Evolutionary conservation across 2,888 invertebrate genomes (phyloP), one percentile per base, ranked within the genome.

Genomic region (Philaethria dido): DNA sequence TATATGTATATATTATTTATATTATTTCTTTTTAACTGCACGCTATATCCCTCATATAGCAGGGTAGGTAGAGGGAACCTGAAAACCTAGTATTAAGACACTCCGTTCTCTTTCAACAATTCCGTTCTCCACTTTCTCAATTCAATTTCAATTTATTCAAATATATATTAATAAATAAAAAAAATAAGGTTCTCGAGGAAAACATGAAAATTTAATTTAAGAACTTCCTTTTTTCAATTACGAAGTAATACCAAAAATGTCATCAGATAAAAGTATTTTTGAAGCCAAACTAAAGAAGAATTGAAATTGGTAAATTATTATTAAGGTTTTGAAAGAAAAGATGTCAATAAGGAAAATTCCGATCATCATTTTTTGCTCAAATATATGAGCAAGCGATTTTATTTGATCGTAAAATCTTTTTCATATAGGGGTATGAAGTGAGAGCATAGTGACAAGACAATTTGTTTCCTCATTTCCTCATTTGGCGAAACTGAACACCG

Each of bases 241-340:
- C 44, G 8, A 44, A 14, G 16, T 16, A 44, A 44, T 13, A 25
- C 22, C 13, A 50, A 50, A 50, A 50, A 25, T 50, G 25, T 25
- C 25, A 50, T 50, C 25, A 25, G 29, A 29, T 29, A 52, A 52
- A 52, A 29, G 29, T 29, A 33, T 52, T 52, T 52, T 25, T 29
- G n/a, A n/a, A 25, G 22, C n/a, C 25, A 25, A 5, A 9, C 50
- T 33, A 52, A 52, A 16, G 9, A 29, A 52, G 25, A 50, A 29
- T 52, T 16, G 9, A 52, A 16, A 3, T 29, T 29, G n/a, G 16
- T 52, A 16, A 52, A 29, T 52, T 52, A 29, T 29, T 52, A 52
- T 29, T 16, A 52, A 52, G 16, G 16, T 16, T 29, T 52, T 16
- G 29, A 16, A 5, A 52, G n/a, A 29, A 25, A 52, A 52, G 29